Base-by-base conservation (phyloP, 2,797 vertebrate species). In the Erpetoichthys calabaricus region DNA sequence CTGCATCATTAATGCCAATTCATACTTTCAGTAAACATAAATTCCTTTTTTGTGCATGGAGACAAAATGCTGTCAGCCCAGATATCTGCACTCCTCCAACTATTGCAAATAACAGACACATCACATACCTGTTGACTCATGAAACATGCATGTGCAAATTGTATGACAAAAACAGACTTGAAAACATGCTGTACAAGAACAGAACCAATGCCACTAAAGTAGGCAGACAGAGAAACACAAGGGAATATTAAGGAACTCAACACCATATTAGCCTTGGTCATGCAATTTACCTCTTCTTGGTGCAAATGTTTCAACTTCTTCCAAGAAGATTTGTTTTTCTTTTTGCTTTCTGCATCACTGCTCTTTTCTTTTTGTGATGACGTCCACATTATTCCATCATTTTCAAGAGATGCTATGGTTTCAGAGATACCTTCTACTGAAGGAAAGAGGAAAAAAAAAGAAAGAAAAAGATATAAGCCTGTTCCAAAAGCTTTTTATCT, bases 221-320 rank as follows among this genome's bases (percentile, higher is more conserved):
- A 7, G 8, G 7, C 5, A 6, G 6, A 51, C 52, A 9, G 25
- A 25, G 25, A 25, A 2, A 25, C 25, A 25, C 25, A 25, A 25
- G 25, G 25, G 25, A 25, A 25, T 25, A 25, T 25, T 25, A 25
- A 25, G 25, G 2, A 25, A 25, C 25, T 25, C 25, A 25, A 25
- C 25, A 25, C 25, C 25, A 25, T 25, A 25, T 25, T 25, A 25
- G 25, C 25, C 25, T 25, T 25, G 6, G 51, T 45, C 46, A 47
- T 6, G 43, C n/a, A 46, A 4, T 62, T 3, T 54, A 97, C 93
- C 90, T 95, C 94, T 76, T 95, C 86, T 59, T 84, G 84, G 68
- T 91, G 87, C 60, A 90, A 77, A 49, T 86, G 81, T 64, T 91
- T 91, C 45, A 92, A 68, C 65, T 89, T 91, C 65, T 86, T 88